Percentiles rank a stretch among this genome's conserved stretches.
Conservation (phyloP, 2,797 vertebrate species). For the Orientallactaga sibirica region DNA sequence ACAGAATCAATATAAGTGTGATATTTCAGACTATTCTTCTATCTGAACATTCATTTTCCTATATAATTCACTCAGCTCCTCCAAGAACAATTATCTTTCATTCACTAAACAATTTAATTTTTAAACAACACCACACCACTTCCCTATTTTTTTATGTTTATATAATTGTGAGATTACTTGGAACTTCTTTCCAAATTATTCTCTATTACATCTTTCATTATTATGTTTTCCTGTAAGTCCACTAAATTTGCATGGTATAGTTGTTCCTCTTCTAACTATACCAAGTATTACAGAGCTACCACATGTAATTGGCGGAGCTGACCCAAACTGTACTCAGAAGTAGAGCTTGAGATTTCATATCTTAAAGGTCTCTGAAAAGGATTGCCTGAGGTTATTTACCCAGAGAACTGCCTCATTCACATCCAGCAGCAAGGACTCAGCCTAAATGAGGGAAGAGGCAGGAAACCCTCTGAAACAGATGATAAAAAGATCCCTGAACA, state of each 20-base stretch:
- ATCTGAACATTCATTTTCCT: not conserved
- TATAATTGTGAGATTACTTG: not conserved
- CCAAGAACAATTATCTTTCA: not conserved
- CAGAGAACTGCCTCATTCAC: slow-evolving; percentile 26
- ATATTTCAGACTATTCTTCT: not conserved
- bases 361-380: slow-evolving; percentile 58
- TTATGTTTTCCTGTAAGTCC: not conserved
- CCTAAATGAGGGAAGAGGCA: slow-evolving; percentile 18
- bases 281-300: not conserved
- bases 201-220: not conserved
- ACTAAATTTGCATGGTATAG: not conserved
- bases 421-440: slow-evolving; percentile 36
- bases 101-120: not conserved
- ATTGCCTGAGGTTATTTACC: slow-evolving; percentile 48
- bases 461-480: not conserved
- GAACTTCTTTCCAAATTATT: not conserved
- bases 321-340: not conserved
- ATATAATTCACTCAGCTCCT: not conserved
- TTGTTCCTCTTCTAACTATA: not conserved
- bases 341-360: slow-evolving; percentile 36
- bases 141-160: too few species aligned
- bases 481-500: not conserved
- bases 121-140: not conserved
- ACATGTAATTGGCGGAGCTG: slow-evolving; percentile 4
- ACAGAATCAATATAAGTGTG: not conserved